Base-by-base conservation (phyloP, 2,113 vertebrate species). In the Bolborhynchus lineola region DNA sequence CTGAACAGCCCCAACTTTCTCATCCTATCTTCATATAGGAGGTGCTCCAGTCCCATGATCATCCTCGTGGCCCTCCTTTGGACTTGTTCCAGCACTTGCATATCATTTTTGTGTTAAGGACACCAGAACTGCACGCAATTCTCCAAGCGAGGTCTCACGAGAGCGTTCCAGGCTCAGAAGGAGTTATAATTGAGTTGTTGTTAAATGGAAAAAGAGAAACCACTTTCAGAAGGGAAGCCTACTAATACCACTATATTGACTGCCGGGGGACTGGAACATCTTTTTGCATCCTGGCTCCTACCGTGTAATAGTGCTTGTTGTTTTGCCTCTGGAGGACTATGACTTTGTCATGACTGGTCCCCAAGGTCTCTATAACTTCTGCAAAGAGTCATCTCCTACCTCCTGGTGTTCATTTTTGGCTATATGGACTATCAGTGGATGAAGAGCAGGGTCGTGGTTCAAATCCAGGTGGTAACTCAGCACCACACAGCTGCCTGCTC, bases 241-340 rank as follows among this genome's bases (percentile, higher is more conserved):
- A 16, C n/a, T 49, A 14, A 44, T 39, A 28, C 4, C 10, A 35
- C 28, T 67, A 3, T 17, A 62, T 4, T 53, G 49, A 24, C 76
- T 65, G 28, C 28, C 13, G 7, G 29, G 76, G 42, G 49, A 49
- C 35, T 25, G 17, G 33, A 87, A 42, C 17, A 65, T 3, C 29
- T 25, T 31, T 31, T 8, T 49, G 21, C 15, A 49, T 16, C 3
- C 1, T 18, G 59, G 25, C 4, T 62, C 52, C 41, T 24, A 17
- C 10, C 0, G 0, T 33, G 35, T 80, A 28, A 39, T 1, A 63
- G 10, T 25, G 24, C 16, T 55, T 72, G 29, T 6, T 39, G 1
- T 11, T 65, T 52, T 79, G 44, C 15, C 13, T 72, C 52, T 85
- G 44, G 16, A 82, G 55, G 28, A 42, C 11, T 18, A 23, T 49